Evolutionary conservation across 2,113 vertebrate species (phyloP).

Genomic region (Rhinogobius similis): DNA sequence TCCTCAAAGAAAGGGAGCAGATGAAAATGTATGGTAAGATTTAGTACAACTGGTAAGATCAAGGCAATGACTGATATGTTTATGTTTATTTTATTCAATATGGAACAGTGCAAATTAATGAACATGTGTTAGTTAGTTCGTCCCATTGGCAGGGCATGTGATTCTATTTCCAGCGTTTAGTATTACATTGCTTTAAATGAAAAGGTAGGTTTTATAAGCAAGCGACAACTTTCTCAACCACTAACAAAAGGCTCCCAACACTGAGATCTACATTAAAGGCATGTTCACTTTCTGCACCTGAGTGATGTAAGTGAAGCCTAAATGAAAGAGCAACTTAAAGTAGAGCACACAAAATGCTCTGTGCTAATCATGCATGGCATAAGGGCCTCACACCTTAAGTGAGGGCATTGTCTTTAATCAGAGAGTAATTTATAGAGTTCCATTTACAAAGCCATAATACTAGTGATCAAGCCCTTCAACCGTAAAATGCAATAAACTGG

Average conservation of each 20-base stretch:
- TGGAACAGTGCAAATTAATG: too few relatives aligned
- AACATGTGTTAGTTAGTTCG: too few relatives aligned
- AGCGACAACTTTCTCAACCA: not conserved
- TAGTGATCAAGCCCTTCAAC: slow-evolving; percentile 74
- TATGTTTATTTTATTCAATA: too few relatives aligned
- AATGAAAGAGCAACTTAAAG: slow-evolving; percentile 58
- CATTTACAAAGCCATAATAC: slow-evolving; percentile 76
- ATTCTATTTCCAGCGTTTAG: not conserved
- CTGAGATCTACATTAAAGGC: slow-evolving; percentile 10
- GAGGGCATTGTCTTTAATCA: slow-evolving; percentile 74
- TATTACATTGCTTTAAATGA: not conserved
- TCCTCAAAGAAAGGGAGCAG: not conserved
- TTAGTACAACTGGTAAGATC: too few relatives aligned
- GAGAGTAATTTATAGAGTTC: slow-evolving; percentile 76
- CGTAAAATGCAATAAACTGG: slow-evolving; percentile 76
- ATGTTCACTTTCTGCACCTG: slow-evolving; percentile 39
- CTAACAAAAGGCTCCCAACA: not conserved
- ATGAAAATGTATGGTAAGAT: too few relatives aligned
- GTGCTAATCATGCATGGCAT: slow-evolving; percentile 59
- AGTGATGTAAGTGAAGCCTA: slow-evolving; percentile 38
- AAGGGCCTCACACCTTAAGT: slow-evolving; percentile 67
- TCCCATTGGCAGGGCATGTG: too few relatives aligned
- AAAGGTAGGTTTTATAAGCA: slow-evolving; percentile 9
- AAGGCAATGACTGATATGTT: too few relatives aligned
- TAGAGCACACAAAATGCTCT: slow-evolving; percentile 55